Evolutionary conservation across 2,113 vertebrate species (phyloP), one percentile per base, ranked within the genome.

Genomic region (Neolamprologus brichardi): DNA sequence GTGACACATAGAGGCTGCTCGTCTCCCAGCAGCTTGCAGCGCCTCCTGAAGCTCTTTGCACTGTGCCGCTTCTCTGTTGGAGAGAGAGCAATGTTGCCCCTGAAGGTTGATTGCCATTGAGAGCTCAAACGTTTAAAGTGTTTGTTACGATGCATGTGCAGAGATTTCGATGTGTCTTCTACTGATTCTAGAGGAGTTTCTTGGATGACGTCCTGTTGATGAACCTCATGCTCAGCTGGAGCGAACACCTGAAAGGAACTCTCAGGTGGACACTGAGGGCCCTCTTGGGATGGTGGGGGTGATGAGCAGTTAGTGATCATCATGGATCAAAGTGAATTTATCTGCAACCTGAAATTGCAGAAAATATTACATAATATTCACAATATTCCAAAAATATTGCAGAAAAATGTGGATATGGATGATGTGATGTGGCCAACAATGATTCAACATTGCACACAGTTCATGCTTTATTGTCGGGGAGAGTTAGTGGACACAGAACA

Each of bases 11-110:
- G 1, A 4, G 92, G 90, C 51, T 52, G 4, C 18, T 96, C 95
- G 2, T 97, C 96, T 2, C 96, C 96, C 9, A 97, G 93, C 72
- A 97, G 96, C 83, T 96, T 97, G 56, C 96, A 96, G n/a, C 93
- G 89, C 82, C 95, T 96, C 89, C 88, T 88, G 58, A 91, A 95
- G 28, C 91, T 92, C 90, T 91, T 96, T 8, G 84, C 37, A 75
- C 87, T 0, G 6, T 46, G n/a, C 18, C n/a, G 12, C 53, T 84
- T 20, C 54, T 14, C 51, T 41, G 87, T 3, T 1, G 85, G 20
- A 83, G 83, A 90, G 0, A 82, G 3, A 1, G 91, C 37, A 20
- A 78, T 2, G 78, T 89, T 94, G 83, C 32, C 60, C 67, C 81
- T 81, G 51, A 84, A 23, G 0, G 79, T 25, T 1, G 94, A 83